These are phyloP conservation scores for Carassius auratus DNA, from an alignment of 2,113 vertebrate genomes.

Conservation along the genomic window DNA sequence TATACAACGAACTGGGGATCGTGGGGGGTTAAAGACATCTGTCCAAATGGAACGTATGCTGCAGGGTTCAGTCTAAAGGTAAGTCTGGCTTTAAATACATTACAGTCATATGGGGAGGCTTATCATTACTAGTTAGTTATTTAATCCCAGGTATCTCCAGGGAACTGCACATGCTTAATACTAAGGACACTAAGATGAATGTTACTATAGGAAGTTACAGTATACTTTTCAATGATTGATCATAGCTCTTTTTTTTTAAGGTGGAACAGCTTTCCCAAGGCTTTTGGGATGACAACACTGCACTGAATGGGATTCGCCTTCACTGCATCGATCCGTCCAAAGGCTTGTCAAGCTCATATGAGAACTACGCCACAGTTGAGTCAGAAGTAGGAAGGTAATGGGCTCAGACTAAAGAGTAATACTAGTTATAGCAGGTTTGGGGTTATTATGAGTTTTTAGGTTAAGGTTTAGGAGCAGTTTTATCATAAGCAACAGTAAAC, in stretches of 20 bases:
- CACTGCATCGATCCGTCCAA: slow-evolving; percentile 40
- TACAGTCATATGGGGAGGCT: not conserved
- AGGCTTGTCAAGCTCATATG: slow-evolving; percentile 35
- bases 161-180: too few relatives aligned
- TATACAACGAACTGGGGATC: slow-evolving; percentile 41
- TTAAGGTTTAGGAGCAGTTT: not conserved
- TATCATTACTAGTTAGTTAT: too few relatives aligned
- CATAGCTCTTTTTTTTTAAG: not conserved
- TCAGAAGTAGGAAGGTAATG: slow-evolving; percentile 49
- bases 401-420: not conserved
- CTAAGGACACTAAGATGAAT: too few relatives aligned
- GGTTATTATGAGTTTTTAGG: too few relatives aligned
- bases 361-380: slow-evolving; percentile 50
- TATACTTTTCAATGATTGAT: too few relatives aligned
- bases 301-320: slow-evolving; percentile 54
- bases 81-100: not conserved
- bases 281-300: slow-evolving; percentile 48
- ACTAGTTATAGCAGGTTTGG: not conserved
- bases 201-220: too few relatives aligned
- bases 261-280: not conserved
- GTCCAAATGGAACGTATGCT: slow-evolving; percentile 27
- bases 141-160: too few relatives aligned
- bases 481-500: not conserved
- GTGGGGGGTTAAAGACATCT: slow-evolving; percentile 37
- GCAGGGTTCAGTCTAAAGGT: slow-evolving; percentile 50